Base-by-base conservation (phyloP, 2,113 vertebrate species). In the Poecilia latipinna region DNA sequence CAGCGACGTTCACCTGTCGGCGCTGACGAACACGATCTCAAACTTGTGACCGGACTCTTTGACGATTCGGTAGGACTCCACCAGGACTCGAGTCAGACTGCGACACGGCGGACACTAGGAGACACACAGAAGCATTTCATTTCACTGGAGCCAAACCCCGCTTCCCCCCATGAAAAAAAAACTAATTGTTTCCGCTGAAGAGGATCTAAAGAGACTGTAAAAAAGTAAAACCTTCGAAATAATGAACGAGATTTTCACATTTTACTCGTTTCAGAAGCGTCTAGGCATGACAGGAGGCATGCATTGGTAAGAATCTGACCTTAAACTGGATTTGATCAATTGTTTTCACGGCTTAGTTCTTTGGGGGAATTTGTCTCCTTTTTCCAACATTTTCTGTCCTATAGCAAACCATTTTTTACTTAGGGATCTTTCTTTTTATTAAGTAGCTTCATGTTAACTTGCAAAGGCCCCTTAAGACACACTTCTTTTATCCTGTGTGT, bases 21-120 rank as follows among this genome's bases (percentile, higher is more conserved):
- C 97, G 2, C 98, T 99, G 77, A 99, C 96, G 0, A 99, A 97
- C 82, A 99, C 95, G 0, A 99, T 99, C 95, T 99, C 98, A 87
- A 99, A 99, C 86, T 98, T 98, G 74, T 98, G 95, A 3, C 97
- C 98, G 0, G 95, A 93, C 78, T 99, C 98, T 91, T 99, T 98
- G 86, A 99, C 94, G 73, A 95, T 96, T 62, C 96, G 90, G 89
- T 99, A 99, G 8, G 97, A 96, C 80, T 99, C 98, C 90, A 98
- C 97, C 82, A 99, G 88, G 60, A 99, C 96, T 61, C 97, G 93
- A 0, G 98, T 98, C 81, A 99, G 94, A 90, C 97, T 98, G 87
- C 97, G 95, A 88, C 98, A 99, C 0, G 98, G 98, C 0, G 98
- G 98, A 83, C 98, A 99, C 98, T 99, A 88, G 19, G 28, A 73